Conservation (phyloP, 2,113 vertebrate species). For the Epinephelus fuscoguttatus region DNA sequence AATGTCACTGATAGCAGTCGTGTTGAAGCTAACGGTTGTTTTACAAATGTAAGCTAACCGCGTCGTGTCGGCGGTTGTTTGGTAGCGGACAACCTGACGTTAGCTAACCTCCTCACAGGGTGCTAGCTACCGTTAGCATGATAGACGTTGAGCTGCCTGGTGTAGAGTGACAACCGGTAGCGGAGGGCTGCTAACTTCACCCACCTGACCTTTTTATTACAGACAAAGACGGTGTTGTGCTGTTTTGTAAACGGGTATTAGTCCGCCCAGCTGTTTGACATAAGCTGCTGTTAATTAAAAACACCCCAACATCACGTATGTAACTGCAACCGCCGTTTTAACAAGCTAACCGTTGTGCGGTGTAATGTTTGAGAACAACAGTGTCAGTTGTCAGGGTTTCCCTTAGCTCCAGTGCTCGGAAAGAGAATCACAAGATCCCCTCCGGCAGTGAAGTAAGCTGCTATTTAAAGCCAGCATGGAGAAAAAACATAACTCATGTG, state of each 20-base stretch:
- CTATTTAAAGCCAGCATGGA: constrained; percentile 54
- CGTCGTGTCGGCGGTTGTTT: constrained; percentile 2
- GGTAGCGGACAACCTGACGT: constrained; percentile 3
- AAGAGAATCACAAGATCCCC: constrained; percentile 18
- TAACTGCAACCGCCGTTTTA: not conserved
- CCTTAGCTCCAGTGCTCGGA: not conserved
- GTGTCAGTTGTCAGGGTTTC: not conserved
- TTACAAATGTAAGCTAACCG: not conserved
- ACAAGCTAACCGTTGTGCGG: too few relatives aligned
- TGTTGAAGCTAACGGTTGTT: not conserved
- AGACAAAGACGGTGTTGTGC: not conserved
- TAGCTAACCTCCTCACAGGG: constrained; percentile 17
- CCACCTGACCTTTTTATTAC: not conserved
- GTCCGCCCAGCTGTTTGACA: too few relatives aligned
- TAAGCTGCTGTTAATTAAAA: not conserved
- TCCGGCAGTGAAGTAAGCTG: constrained; percentile 30
- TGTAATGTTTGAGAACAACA: not conserved
- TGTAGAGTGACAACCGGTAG: constrained; percentile 19
- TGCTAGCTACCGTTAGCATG: constrained; percentile 50
- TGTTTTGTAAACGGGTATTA: not conserved
- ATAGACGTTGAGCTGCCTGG: not conserved
- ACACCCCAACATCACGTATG: not conserved
- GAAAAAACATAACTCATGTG: not conserved
- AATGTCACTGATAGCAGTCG: not conserved
- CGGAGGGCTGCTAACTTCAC: constrained; percentile 31